A percentile compares a stretch with the other conserved stretches of the same genome.
Conservation (phyloP, 35 echinoderm and acorn worm species). For the Patiria miniata region DNA sequence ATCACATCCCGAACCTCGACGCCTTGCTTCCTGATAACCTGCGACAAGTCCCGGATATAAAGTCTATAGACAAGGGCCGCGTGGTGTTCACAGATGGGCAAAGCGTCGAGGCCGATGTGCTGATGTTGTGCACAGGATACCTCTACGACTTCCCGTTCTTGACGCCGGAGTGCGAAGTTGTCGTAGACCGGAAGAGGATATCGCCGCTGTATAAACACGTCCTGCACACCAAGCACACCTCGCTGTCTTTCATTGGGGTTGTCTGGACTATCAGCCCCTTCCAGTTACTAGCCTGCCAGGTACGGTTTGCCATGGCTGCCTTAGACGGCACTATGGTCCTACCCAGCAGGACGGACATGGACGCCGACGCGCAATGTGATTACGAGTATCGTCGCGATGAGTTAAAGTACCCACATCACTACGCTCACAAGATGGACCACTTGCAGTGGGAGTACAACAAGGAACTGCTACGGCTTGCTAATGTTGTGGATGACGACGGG, state of each 20-base stretch:
- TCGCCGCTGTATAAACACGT: slow-evolving; percentile 83
- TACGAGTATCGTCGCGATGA: slow-evolving; percentile 36
- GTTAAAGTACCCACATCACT: slow-evolving; percentile 41
- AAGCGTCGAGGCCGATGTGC: slow-evolving; percentile 45
- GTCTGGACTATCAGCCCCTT: slow-evolving; percentile 67
- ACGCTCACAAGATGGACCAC: slow-evolving; percentile 59
- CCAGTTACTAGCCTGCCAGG: slow-evolving; percentile 66
- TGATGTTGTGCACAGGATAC: slow-evolving; percentile 90
- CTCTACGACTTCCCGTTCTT: slow-evolving; percentile 77
- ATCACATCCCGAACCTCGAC: slow-evolving; percentile 30
- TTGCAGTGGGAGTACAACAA: slow-evolving; percentile 80
- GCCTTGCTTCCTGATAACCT: slow-evolving; percentile 58
- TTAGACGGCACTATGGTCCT: slow-evolving; percentile 69
- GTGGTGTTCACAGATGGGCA: slow-evolving; percentile 60
- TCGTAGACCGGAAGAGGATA: slow-evolving; percentile 43
- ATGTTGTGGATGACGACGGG: slow-evolving; percentile 8
- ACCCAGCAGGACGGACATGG: slow-evolving; percentile 73
- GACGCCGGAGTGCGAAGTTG: slow-evolving; percentile 56
- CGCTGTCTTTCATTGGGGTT: slow-evolving; percentile 74
- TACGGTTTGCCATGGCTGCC: slow-evolving; percentile 44
- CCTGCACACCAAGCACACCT: slow-evolving; percentile 61
- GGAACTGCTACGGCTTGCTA: slow-evolving; percentile 37
- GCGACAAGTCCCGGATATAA: slow-evolving; percentile 41
- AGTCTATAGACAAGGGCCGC: slow-evolving; percentile 22
- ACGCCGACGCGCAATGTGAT: slow-evolving; percentile 39